These are phyloP conservation scores for Epinotia ramella DNA, from an alignment of 2,888 invertebrate species.

Conservation along the genomic window DNA sequence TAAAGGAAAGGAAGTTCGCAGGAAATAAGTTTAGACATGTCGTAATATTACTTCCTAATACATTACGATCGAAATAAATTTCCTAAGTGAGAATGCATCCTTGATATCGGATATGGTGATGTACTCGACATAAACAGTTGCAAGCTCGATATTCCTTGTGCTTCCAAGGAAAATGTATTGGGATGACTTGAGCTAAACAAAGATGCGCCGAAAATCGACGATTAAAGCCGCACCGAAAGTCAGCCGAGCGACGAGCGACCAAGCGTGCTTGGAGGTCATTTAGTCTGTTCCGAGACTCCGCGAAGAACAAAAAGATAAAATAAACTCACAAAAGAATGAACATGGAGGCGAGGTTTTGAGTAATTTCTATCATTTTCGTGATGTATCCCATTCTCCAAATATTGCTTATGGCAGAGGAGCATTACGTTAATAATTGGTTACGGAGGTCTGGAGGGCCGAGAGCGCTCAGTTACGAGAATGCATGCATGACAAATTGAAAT, in stretches of 20 bases:
- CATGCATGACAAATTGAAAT: conserved; percentile 72
- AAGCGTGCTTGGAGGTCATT: conserved; percentile 58
- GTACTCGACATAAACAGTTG: background rate
- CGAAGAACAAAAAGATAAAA: conserved; percentile 52
- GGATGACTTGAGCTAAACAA: conserved; percentile 15
- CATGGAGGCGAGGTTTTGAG: conserved; percentile 54
- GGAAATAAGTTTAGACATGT: background rate
- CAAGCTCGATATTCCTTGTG: background rate
- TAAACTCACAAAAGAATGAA: conserved; percentile 52
- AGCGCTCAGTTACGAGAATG: conserved; percentile 60
- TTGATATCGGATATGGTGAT: conserved; percentile 1
- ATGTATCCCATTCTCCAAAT: conserved; percentile 72
- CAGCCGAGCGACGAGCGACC: conserved; percentile 50
- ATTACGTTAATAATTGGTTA: conserved; percentile 75
- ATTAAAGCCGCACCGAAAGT: conserved; percentile 49
- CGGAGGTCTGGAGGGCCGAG: conserved; percentile 61
- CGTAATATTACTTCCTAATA: background rate
- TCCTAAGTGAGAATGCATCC: conserved; percentile 46
- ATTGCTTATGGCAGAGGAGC: conserved; percentile 63
- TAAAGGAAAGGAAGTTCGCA: conserved; percentile 7
- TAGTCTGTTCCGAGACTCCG: conserved; percentile 55
- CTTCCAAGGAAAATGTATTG: conserved; percentile 10
- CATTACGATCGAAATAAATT: conserved; percentile 46
- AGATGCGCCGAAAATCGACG: conserved; percentile 38
- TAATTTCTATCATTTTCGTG: conserved; percentile 75